Conservation (phyloP, 2,113 vertebrate species). For the Thunnus maccoyii region DNA sequence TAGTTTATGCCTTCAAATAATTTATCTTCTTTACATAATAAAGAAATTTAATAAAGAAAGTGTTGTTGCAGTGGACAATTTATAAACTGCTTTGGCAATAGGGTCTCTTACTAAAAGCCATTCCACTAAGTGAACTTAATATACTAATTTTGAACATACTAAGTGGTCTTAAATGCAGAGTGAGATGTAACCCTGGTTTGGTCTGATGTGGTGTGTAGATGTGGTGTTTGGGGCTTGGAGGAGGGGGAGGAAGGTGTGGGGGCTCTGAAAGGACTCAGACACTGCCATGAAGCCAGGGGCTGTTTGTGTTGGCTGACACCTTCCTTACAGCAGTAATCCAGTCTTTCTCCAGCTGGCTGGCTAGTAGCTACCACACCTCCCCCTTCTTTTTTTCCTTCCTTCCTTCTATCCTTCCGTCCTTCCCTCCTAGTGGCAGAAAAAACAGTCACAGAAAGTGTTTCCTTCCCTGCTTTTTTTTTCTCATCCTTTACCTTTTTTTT, state of each 20-base stretch:
- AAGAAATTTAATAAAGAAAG: not conserved
- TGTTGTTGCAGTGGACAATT: not conserved
- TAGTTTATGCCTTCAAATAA: not conserved
- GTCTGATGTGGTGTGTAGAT: constrained; percentile 32
- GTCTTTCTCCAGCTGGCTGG: constrained; percentile 76
- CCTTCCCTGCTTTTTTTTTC: not conserved
- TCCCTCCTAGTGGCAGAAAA: constrained; percentile 9
- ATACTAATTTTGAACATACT: not conserved
- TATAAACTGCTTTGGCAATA: not conserved
- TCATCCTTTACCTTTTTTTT: not conserved
- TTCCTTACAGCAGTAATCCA: constrained; percentile 80
- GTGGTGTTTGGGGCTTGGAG: not conserved
- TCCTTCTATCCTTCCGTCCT: constrained; percentile 8
- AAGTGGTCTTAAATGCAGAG: not conserved
- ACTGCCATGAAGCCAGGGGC: constrained; percentile 64
- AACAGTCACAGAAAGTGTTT: not conserved
- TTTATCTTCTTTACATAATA: not conserved
- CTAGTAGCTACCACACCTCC: constrained; percentile 63
- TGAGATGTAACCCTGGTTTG: not conserved
- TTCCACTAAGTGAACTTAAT: not conserved
- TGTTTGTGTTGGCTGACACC: constrained; percentile 82
- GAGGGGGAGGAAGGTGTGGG: constrained; percentile 46
- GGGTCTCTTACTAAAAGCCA: not conserved
- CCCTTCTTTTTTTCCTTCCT: constrained; percentile 23
- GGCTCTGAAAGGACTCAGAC: constrained; percentile 72